phyloP scores from a whole-genome alignment of 2,113 vertebrate species.

The Ammodytes marinus region DNA sequence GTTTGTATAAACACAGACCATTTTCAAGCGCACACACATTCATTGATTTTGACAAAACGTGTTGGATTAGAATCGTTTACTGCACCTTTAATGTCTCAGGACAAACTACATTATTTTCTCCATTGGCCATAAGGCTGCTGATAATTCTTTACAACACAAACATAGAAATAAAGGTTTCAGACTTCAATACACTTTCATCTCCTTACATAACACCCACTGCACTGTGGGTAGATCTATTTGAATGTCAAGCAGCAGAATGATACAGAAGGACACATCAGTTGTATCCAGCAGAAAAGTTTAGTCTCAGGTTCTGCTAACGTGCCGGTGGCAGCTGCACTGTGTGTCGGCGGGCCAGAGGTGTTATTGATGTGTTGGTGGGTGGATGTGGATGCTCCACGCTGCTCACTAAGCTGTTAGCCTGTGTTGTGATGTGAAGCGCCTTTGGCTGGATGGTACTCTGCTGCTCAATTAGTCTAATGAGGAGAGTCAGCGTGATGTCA shows the following conservation, averaged over 20 bases:
- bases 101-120: too few species aligned
- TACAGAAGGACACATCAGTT: background rate
- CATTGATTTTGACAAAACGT: too few species aligned
- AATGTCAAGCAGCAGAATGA: background rate
- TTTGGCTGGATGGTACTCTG: constrained; percentile 13
- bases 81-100: too few species aligned
- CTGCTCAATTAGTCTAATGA: constrained; percentile 57
- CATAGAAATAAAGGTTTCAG: too few species aligned
- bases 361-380: constrained; percentile 5
- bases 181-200: too few species aligned
- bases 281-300: background rate
- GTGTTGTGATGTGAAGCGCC: constrained; percentile 15
- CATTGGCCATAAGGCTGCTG: too few species aligned
- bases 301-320: background rate
- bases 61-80: too few species aligned
- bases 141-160: too few species aligned
- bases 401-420: constrained; percentile 12
- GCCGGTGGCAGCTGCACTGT: background rate
- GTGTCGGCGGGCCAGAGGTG: background rate
- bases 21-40: too few species aligned
- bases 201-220: background rate
- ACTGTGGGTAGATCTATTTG: background rate
- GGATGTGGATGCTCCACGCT: constrained; percentile 9
- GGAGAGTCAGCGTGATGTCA: constrained; percentile 28
- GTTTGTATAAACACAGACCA: too few species aligned